These are phyloP conservation scores for Tetrao urogallus DNA, from an alignment of 2,113 vertebrate genomes.

Conservation along the genomic window DNA sequence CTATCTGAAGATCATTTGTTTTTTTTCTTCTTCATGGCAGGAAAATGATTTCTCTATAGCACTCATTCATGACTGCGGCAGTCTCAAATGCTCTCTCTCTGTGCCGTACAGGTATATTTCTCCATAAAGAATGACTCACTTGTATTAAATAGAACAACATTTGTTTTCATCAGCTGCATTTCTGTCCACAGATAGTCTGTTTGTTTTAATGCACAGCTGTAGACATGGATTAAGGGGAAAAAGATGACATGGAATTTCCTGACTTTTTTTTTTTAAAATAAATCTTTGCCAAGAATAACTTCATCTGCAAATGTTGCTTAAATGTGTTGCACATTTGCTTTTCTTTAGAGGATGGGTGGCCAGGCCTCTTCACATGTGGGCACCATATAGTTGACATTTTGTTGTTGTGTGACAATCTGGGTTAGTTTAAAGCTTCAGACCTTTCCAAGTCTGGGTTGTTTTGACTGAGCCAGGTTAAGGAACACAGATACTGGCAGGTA, in stretches of 20 bases:
- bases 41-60: background rate
- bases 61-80: background rate
- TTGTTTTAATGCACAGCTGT: background rate
- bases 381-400: background rate
- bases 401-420: background rate
- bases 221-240: constrained; percentile 26
- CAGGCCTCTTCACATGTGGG: constrained; percentile 34
- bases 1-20: background rate
- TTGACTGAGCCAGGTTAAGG: background rate
- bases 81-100: background rate
- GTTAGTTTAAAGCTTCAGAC: background rate
- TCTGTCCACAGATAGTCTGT: background rate
- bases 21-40: background rate
- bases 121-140: background rate
- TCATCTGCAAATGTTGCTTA: constrained; percentile 26
- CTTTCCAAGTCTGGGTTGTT: background rate
- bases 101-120: background rate
- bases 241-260: constrained; percentile 28
- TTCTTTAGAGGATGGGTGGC: constrained; percentile 42
- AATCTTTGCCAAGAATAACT: constrained; percentile 39
- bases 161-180: constrained; percentile 27
- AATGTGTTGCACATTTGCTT: constrained; percentile 49
- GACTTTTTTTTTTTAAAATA: background rate
- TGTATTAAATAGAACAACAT: background rate
- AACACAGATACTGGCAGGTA: constrained; percentile 8